Evolutionary conservation across 2,888 invertebrate species (phyloP).

Genomic region (Cistogaster globosa): DNA sequence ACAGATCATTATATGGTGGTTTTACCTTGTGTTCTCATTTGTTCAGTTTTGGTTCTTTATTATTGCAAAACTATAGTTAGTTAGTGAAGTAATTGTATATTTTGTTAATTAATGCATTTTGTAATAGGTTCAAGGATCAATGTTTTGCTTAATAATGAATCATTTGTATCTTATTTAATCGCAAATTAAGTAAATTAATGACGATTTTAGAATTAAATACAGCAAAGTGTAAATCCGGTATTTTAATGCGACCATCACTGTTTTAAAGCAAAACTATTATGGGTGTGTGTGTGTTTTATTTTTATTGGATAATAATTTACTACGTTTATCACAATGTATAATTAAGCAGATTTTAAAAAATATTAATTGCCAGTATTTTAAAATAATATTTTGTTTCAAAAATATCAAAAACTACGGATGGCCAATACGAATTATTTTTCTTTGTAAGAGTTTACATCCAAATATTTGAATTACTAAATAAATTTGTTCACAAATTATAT

Average conservation of each 20-base stretch:
- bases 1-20: conserved; percentile 65
- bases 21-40: conserved; percentile 32
- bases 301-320: no score
- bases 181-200: conserved; percentile 50
- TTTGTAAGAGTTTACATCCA: no score
- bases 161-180: conserved; percentile 41
- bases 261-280: background rate
- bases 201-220: conserved; percentile 6
- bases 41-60: background rate
- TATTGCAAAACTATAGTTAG: background rate
- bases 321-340: no score
- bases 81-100: conserved; percentile 51
- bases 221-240: background rate
- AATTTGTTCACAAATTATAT: no score
- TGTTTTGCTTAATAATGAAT: conserved; percentile 57
- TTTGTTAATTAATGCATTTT: conserved; percentile 69
- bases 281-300: no score
- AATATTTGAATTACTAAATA: no score
- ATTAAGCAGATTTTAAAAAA: no score
- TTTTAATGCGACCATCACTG: background rate
- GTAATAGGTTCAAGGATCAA: conserved; percentile 71
- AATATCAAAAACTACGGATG: no score
- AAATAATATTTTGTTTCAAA: no score
- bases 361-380: no score
- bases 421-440: no score